Evolutionary conservation across 2,888 invertebrate species (phyloP), one percentile per base, ranked within the genome.

Genomic region (Icerya purchasi): DNA sequence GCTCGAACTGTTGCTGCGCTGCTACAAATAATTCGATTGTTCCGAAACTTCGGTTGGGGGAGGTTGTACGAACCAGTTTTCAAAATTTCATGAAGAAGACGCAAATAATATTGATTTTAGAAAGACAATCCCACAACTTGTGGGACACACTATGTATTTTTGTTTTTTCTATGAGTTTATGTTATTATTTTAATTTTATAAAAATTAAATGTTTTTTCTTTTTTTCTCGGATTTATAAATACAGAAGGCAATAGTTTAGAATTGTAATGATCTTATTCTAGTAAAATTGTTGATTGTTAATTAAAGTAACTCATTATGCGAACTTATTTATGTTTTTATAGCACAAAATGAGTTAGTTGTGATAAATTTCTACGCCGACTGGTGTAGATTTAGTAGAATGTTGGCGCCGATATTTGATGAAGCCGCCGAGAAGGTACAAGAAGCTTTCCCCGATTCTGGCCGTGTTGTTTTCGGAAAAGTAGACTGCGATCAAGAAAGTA

Each of bases 301-400:
- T 49, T 2, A 54, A 20, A 36, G 25, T 36, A 24, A 25, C 54
- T 54, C 22, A 53, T 23, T 22, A 49, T 49, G 8, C 50, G 8
- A 49, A 49, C 8, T 49, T 14, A 14, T 49, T 22, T 14, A n/a
- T 53, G 25, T 19, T 24, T 23, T 83, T 84, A 64, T 78, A 93
- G 94, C 87, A 63, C 83, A 86, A 62, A 90, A 93, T 78, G 96
- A 98, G 77, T 76, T 98, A 73, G 94, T 97, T 63, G 88, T 98
- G 74, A 82, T 98, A 63, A 98, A 99, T 76, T 98, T 98, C 74
- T 98, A 97, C 75, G 98, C 98, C 25, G 96, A 98, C 71, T 98
- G 98, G 98, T 98, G 98, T 75, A 83, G 90, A 69, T 98, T 97
- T 76, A 97, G 97, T 76, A 96, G 91, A 72, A 81, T 93, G 75